phyloP scores from a whole-genome alignment of 2,888 invertebrate species.

The Scaptomyza polygonia region DNA sequence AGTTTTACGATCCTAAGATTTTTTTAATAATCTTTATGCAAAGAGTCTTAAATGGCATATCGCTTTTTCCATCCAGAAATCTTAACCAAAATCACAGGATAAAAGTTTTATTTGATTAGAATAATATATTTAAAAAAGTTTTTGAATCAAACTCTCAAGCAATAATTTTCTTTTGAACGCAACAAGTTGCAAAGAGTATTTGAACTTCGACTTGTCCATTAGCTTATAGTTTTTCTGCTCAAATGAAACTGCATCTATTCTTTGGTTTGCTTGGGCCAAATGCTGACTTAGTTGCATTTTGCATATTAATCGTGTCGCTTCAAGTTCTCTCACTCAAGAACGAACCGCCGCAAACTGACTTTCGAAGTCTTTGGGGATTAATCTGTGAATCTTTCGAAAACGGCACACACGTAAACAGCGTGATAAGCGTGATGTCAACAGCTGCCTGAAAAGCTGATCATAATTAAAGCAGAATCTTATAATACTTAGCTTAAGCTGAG shows the following conservation, averaged over 20 bases:
- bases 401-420: constrained; percentile 67
- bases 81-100: too few species aligned
- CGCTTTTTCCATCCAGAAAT: too few species aligned
- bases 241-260: not conserved
- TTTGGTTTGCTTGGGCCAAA: constrained; percentile 12
- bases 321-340: not conserved
- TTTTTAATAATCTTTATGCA: too few species aligned
- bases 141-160: too few species aligned
- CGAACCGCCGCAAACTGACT: constrained; percentile 32
- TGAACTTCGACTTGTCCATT: not conserved
- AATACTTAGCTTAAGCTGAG: not conserved
- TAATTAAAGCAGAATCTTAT: not conserved
- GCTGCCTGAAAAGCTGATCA: constrained; percentile 4
- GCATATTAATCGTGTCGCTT: constrained; percentile 34
- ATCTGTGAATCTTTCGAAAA: constrained; percentile 13
- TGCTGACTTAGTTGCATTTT: constrained; percentile 53
- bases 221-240: rapidly evolving
- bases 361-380: not conserved
- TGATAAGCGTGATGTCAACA: constrained; percentile 57
- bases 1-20: too few species aligned
- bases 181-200: not conserved
- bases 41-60: too few species aligned
- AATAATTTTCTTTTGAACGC: too few species aligned
- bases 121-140: too few species aligned
- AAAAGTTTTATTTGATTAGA: too few species aligned